Evolutionary conservation across 1,140 invertebrate species (phyloP), one percentile per base, ranked within the genome.

Genomic region (Maconellicoccus hirsutus): DNA sequence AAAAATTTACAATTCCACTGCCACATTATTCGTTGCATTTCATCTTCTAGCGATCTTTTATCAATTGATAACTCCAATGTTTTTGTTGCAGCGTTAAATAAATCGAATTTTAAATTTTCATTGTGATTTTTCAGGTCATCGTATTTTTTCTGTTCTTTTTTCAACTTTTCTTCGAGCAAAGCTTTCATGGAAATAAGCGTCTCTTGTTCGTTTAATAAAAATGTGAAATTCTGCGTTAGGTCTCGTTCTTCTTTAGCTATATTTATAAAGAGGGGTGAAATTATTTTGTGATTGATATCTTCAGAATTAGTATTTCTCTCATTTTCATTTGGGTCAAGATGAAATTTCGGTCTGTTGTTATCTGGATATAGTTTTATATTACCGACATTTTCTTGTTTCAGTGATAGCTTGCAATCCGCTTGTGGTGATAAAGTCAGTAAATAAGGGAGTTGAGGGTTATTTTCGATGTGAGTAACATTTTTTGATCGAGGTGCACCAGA

Each of bases 121-220:
- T 66, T 66, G 21, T 66, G 22, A 25, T 23, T 66, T 23, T 66
- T 23, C 61, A 66, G 19, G 19, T 66, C 25, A 26, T 66, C 61
- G 61, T 66, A 25, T 19, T 23, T 66, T 25, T 23, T 66, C 19
- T 66, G 61, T 26, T 66, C 61, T 22, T 23, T 2, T 66, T 25
- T 66, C 21, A 66, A 16, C 4, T 25, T 22, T 66, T 66, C 21
- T 16, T 66, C 61, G 6, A 66, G 61, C 61, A 66, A 26, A 25
- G 61, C 25, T 66, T 66, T 66, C 61, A 25, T 66, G 22, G 61
- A 66, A 66, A 19, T 26, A 26, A 66, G 61, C 61, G 61, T 66
- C 61, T 23, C 10, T 22, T 25, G 2, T 66, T 66, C 61, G 16
- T 23, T 23, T 4, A 23, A 6, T 8, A 66, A 26, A 14, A 25